Conservation (phyloP, 1,140 invertebrate species). For the Drosophila repleta region DNA sequence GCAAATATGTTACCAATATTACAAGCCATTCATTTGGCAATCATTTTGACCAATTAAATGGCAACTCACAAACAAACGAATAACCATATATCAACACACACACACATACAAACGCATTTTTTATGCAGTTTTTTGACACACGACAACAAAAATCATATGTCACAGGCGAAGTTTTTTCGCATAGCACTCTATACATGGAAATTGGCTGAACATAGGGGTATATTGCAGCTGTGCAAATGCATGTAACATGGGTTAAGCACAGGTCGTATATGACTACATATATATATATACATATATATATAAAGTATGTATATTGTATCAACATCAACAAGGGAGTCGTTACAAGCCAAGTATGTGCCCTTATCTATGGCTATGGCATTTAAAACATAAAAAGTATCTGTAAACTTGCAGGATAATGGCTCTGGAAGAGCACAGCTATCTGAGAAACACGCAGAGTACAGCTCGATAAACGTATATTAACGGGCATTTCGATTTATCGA, state of each 20-base stretch:
- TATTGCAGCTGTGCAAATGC: not conserved
- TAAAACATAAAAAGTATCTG: too few relatives aligned
- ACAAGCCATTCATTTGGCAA: slow-evolving; percentile 78
- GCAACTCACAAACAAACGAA: slow-evolving; percentile 39
- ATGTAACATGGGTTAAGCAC: not conserved
- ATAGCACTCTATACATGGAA: not conserved
- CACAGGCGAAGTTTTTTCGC: slow-evolving; percentile 10
- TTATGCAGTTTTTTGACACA: slow-evolving; percentile 11
- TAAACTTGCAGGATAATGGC: too few relatives aligned
- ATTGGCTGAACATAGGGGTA: not conserved
- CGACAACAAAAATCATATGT: slow-evolving; percentile 34
- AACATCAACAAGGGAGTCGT: not conserved
- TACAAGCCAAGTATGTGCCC: too few relatives aligned
- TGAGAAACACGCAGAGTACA: too few relatives aligned
- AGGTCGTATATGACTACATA: too few relatives aligned
- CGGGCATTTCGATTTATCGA: too few relatives aligned
- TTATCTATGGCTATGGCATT: too few relatives aligned
- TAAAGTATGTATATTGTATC: not conserved
- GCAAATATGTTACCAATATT: slow-evolving; percentile 45
- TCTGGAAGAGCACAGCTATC: too few relatives aligned
- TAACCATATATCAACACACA: slow-evolving; percentile 30
- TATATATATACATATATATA: not conserved
- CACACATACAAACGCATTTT: not conserved
- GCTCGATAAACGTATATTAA: too few relatives aligned
- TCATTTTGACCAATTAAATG: slow-evolving; percentile 63